Evolutionary conservation across 2,797 vertebrate genomes (phyloP).

Genomic region (Varecia variegata): DNA sequence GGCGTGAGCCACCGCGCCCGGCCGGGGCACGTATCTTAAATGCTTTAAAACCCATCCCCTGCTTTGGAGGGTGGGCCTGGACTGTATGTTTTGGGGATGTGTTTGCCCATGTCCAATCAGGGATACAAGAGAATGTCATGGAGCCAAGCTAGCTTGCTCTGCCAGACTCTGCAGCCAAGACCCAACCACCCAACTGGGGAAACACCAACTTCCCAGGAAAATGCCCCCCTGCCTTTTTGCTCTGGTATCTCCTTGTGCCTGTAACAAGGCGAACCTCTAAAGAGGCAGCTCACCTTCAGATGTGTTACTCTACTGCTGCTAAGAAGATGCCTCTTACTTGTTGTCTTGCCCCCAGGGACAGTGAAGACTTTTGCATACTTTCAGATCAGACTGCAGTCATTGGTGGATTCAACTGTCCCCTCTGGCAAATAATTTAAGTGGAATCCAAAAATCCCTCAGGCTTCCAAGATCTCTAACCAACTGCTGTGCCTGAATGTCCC

Average conservation of each 20-base stretch:
- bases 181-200: accelerated
- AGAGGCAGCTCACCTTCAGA: not conserved
- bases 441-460: not conserved
- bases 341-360: not conserved
- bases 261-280: not conserved
- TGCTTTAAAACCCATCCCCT: not conserved
- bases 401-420: not conserved
- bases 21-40: not conserved
- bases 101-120: no score
- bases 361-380: not conserved
- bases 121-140: not conserved
- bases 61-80: accelerated
- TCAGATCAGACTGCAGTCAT: not conserved
- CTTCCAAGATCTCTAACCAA: not conserved
- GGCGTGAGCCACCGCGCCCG: no score
- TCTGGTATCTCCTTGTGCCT: accelerated
- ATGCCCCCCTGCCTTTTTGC: not conserved
- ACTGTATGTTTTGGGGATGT: accelerated
- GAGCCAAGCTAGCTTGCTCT: not conserved
- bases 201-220: accelerated
- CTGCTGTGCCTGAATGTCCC: not conserved
- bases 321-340: not conserved
- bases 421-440: not conserved
- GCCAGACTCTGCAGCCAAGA: not conserved
- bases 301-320: not conserved